Evolutionary conservation across 1,140 invertebrate genomes (phyloP), one percentile per base, ranked within the genome.

Genomic region (Himalopsyche phryganea): DNA sequence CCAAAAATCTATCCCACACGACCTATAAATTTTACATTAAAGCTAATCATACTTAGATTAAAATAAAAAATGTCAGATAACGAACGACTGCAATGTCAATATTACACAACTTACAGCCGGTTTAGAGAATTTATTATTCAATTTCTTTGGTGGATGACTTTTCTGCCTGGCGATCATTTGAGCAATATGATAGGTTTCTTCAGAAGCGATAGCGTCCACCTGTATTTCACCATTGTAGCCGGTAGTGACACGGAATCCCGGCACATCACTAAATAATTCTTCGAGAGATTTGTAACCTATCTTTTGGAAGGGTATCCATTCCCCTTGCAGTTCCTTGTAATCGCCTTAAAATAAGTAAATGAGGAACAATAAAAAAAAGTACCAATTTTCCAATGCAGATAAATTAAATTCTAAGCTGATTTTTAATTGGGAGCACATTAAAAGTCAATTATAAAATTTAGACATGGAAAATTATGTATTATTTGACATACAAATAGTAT

Each of bases 141-240:
- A 67, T 65, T 62, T 78, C 78, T 63, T 75, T 72, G 50, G 63
- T 0, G 41, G 74, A 72, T 53, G 64, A 7, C 19, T 49, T 64
- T 83, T 85, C 61, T 86, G 84, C 20, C 74, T 72, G 6, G 73
- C 60, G 9, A 87, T 77, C 75, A 87, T 75, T 48, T 76, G 69
- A 1, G 76, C 71, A 58, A 86, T 80, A 67, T 86, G 83, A 35
- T 73, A 74, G 1, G 81, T 80, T 58, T 80, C 75, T 47, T 80
- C 73, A 6, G 69, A 79, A 9, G 77, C 72, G 57, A 76, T 68
- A 0, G 80, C 82, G 63, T 81, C 75, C 33, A 85, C 75, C 58
- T 77, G 74, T 56, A 71, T 71, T 53, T 80, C 77, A 2, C 75
- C 76, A 66, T 74, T 74, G 5, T 66, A 58, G 19, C 49, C 60